Evolutionary conservation across 2,888 invertebrate species (phyloP).

Genomic region (Diarsia mendica): DNA sequence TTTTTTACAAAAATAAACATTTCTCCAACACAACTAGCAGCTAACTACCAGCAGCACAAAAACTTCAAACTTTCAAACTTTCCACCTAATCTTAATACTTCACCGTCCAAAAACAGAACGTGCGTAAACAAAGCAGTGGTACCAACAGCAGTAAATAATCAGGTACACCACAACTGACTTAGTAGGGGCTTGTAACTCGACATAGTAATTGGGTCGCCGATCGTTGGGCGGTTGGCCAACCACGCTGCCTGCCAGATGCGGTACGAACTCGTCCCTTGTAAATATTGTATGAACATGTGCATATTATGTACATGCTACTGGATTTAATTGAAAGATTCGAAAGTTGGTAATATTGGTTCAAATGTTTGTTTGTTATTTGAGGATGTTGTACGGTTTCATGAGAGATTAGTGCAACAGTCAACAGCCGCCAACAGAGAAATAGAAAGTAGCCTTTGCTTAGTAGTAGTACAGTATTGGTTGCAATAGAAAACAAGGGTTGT

Average conservation of each 20-base stretch:
- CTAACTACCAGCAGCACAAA: neutral
- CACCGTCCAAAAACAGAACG: slow-evolving; percentile 18
- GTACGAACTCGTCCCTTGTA: slow-evolving; percentile 45
- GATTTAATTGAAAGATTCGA: slow-evolving; percentile 25
- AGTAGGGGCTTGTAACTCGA: slow-evolving; percentile 60
- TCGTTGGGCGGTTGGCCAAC: slow-evolving; percentile 71
- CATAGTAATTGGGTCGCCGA: slow-evolving; percentile 68
- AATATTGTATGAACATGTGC: slow-evolving; percentile 54
- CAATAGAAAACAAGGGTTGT: neutral
- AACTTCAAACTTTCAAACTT: neutral
- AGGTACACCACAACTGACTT: slow-evolving; percentile 49
- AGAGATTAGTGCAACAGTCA: neutral
- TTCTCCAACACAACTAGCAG: neutral
- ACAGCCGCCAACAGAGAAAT: neutral
- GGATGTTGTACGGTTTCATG: neutral
- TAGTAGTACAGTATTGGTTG: neutral
- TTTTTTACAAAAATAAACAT: neutral
- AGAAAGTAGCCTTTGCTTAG: neutral
- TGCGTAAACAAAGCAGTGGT: slow-evolving; percentile 49
- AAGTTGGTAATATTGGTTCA: neutral
- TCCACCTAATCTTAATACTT: slow-evolving; percentile 37
- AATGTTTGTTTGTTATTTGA: neutral
- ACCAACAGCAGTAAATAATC: slow-evolving; percentile 55
- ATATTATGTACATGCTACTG: slow-evolving; percentile 20
- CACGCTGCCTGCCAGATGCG: slow-evolving; percentile 58